Evolutionary conservation across 2,113 vertebrate genomes (phyloP).

Genomic region (Salvelinus alpinus): DNA sequence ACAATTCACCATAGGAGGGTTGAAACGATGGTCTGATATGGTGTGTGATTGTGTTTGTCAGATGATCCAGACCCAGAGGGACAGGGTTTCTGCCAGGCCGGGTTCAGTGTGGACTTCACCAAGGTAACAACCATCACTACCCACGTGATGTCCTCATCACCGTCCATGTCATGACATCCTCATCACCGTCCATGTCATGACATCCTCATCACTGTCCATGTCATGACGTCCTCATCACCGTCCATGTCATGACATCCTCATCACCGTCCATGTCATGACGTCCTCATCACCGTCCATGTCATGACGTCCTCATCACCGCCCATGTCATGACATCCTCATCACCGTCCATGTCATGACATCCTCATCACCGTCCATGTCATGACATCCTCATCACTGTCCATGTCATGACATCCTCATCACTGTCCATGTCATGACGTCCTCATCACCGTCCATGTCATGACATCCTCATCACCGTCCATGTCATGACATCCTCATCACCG

Average conservation of each 20-base stretch:
- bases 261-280: not conserved
- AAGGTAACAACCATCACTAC: constrained; percentile 76
- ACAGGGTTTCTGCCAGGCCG: constrained; percentile 98
- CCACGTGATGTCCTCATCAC: not conserved
- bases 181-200: not conserved
- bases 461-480: not conserved
- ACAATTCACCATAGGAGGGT: too few relatives aligned
- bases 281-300: not conserved
- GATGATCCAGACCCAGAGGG: constrained; percentile 94
- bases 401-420: not conserved
- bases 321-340: not conserved
- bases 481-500: not conserved
- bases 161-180: not conserved
- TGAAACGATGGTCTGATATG: not conserved
- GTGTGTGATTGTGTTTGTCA: constrained; percentile 47
- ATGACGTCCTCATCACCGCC: too few relatives aligned
- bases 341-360: not conserved
- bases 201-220: not conserved
- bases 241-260: not conserved
- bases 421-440: not conserved
- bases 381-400: not conserved
- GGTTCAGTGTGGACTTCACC: constrained; percentile 97
- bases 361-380: not conserved
- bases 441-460: not conserved
- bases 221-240: too few relatives aligned